These are phyloP conservation scores for Pithys albifrons DNA, from an alignment of 2,113 vertebrate genomes.

Conservation along the genomic window DNA sequence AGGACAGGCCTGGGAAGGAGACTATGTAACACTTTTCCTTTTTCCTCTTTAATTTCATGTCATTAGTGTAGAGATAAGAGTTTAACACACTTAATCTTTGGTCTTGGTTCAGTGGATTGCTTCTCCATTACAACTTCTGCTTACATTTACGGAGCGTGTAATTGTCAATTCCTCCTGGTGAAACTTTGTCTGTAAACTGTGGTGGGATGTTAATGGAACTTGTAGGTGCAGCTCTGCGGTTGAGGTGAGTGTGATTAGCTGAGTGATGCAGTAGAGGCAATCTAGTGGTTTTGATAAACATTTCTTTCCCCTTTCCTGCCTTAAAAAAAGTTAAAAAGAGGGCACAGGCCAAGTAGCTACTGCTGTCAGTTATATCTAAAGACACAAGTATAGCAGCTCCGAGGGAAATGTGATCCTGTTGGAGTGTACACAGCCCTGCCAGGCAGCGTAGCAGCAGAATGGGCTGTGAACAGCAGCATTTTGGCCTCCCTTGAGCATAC, in stretches of 20 bases:
- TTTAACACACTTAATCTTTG: background rate
- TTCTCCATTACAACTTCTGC: background rate
- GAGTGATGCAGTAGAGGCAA: background rate
- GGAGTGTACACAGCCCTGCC: background rate
- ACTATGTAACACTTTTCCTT: background rate
- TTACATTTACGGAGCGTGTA: background rate
- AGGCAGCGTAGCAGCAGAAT: background rate
- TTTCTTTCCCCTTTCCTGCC: background rate
- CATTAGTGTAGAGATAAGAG: background rate
- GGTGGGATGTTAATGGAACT: background rate
- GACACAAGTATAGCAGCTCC: slow-evolving; percentile 56
- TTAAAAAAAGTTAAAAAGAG: background rate
- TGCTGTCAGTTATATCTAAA: slow-evolving; percentile 50
- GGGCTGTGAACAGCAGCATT: background rate
- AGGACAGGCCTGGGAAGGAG: background rate
- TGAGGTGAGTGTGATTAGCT: background rate
- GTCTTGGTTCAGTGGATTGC: background rate
- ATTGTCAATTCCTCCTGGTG: background rate
- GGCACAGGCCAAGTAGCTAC: background rate
- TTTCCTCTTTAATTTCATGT: background rate
- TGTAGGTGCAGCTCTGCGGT: accelerated
- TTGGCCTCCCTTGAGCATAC: slow-evolving; percentile 12
- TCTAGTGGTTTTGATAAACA: background rate
- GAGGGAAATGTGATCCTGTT: slow-evolving; percentile 69
- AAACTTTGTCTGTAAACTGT: background rate